Percentiles rank a stretch among this genome's conserved stretches.
Evolutionary conservation across 1,140 invertebrate genomes (phyloP).

Genomic region (Saccostrea cuccullata): DNA sequence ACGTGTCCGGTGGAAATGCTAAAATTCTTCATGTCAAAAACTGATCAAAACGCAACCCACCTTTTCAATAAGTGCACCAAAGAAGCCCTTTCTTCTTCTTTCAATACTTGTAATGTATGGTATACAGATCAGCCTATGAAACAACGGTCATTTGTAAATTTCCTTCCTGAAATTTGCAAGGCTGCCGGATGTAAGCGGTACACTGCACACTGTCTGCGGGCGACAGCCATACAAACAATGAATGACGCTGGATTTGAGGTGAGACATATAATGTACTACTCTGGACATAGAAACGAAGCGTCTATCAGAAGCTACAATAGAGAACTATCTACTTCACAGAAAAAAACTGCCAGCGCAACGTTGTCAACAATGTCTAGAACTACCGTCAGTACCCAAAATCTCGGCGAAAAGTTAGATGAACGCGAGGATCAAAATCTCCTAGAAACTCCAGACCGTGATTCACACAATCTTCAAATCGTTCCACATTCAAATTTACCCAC

Average conservation of each 20-base stretch:
- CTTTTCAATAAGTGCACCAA: conserved; percentile 22
- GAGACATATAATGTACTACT: conserved; percentile 23
- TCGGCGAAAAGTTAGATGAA: not conserved
- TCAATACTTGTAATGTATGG: conserved; percentile 1
- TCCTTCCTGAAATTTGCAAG: conserved; percentile 43
- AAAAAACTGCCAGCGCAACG: not conserved
- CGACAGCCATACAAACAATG: conserved; percentile 44
- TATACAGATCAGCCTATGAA: conserved; percentile 8
- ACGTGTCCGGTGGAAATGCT: conserved; percentile 11
- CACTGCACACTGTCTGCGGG: conserved; percentile 32
- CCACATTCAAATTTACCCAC: not conserved
- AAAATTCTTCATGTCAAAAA: not conserved
- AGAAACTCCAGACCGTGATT: not conserved
- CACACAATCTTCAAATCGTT: not conserved
- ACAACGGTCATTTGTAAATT: conserved; percentile 22
- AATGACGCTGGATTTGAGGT: conserved; percentile 36
- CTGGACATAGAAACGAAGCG: conserved; percentile 39
- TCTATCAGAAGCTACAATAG: conserved; percentile 21
- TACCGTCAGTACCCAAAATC: not conserved
- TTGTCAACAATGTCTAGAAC: not conserved
- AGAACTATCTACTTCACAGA: not conserved
- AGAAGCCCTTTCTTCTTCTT: not conserved
- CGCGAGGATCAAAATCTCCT: not conserved
- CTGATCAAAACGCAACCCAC: not conserved
- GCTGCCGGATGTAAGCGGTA: conserved; percentile 36